These are phyloP conservation scores for Xestia xanthographa DNA, from an alignment of 2,888 invertebrate species.

Conservation along the genomic window DNA sequence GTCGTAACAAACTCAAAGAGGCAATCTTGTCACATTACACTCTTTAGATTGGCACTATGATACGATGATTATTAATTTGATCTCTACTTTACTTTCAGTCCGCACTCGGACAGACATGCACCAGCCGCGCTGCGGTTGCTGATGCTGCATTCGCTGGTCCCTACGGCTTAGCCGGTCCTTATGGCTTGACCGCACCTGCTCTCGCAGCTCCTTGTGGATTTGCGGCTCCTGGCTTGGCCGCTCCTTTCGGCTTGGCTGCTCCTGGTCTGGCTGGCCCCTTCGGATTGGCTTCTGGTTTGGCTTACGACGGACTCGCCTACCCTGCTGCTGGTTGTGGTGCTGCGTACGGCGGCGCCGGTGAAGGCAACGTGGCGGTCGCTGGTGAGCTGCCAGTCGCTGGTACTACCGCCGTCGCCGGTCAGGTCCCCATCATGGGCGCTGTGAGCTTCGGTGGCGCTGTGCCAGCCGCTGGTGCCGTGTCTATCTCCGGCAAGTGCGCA, in stretches of 20 bases:
- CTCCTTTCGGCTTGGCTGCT: background rate
- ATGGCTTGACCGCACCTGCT: background rate
- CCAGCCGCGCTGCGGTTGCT: slow-evolving; percentile 17
- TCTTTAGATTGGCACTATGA: too few relatives aligned
- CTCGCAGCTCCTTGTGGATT: background rate
- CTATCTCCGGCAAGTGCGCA: slow-evolving; percentile 64
- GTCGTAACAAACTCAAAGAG: too few relatives aligned
- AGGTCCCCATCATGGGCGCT: slow-evolving; percentile 70
- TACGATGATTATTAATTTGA: background rate
- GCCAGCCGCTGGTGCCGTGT: slow-evolving; percentile 65
- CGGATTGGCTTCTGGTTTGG: slow-evolving; percentile 3
- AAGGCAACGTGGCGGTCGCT: slow-evolving; percentile 58
- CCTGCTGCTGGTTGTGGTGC: background rate
- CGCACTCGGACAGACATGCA: background rate
- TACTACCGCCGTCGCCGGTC: slow-evolving; percentile 67
- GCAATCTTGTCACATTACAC: too few relatives aligned
- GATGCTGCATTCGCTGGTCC: slow-evolving; percentile 3
- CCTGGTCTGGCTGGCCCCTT: background rate
- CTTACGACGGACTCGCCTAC: slow-evolving; percentile 8
- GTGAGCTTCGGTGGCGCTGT: slow-evolving; percentile 66
- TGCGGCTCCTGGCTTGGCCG: background rate
- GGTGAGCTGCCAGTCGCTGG: slow-evolving; percentile 66
- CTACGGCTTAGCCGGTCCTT: background rate
- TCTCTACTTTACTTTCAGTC: background rate
- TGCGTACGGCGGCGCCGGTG: slow-evolving; percentile 54